Evolutionary conservation across 2,888 invertebrate genomes (phyloP).

Genomic region (Polietes domitor): DNA sequence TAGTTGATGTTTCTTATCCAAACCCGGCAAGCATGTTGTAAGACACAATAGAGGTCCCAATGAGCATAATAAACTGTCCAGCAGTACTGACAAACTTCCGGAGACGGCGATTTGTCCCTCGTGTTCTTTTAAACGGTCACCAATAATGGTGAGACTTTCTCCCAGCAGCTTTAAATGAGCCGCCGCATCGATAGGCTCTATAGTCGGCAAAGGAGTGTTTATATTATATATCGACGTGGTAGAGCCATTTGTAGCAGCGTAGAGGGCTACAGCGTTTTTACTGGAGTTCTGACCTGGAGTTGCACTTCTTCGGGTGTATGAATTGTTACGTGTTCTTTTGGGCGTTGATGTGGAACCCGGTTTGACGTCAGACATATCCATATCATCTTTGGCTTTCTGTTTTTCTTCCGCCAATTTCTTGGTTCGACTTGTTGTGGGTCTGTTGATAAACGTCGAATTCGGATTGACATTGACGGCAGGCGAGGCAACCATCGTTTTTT

Average conservation of each 20-base stretch:
- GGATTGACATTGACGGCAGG: conserved; percentile 16
- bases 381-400: conserved; percentile 63
- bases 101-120: conserved; percentile 98
- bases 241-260: conserved; percentile 54
- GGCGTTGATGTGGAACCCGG: conserved; percentile 52
- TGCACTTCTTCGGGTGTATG: conserved; percentile 73
- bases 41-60: conserved; percentile 93
- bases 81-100: conserved; percentile 94
- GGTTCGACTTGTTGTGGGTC: conserved; percentile 77
- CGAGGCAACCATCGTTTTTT: neutral
- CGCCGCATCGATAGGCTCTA: conserved; percentile 93
- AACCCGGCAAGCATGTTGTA: conserved; percentile 90
- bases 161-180: conserved; percentile 95
- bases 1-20: conserved; percentile 85
- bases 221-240: conserved; percentile 37
- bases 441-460: conserved; percentile 73
- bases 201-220: conserved; percentile 82
- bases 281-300: conserved; percentile 14
- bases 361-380: neutral
- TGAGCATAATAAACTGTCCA: conserved; percentile 96
- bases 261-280: conserved; percentile 24
- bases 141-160: conserved; percentile 96
- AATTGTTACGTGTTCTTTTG: conserved; percentile 65
- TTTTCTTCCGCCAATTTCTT: conserved; percentile 76
- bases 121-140: conserved; percentile 95